phyloP scores from a whole-genome alignment of 1,140 invertebrate genomes.

The Drosophila mojavensis region DNA sequence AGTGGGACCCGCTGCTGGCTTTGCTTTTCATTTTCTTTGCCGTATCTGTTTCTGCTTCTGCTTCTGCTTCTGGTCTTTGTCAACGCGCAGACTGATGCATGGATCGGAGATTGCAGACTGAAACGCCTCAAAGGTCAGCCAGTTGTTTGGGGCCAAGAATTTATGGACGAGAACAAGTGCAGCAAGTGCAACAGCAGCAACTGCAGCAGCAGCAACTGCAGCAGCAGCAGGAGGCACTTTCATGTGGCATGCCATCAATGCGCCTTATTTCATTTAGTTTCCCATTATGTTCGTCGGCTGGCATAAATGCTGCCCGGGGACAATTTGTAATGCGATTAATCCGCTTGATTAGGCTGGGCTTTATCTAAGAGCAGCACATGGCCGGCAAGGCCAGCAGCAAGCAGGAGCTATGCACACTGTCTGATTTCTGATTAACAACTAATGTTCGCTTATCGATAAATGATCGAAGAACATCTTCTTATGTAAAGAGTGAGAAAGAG shows the following conservation, averaged over 20 bases:
- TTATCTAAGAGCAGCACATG: slow-evolving; percentile 22
- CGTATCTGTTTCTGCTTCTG: background rate
- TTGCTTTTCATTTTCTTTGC: background rate
- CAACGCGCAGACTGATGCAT: slow-evolving; percentile 25
- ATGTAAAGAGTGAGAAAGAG: no score
- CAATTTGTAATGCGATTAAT: slow-evolving; percentile 80
- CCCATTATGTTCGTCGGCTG: slow-evolving; percentile 55
- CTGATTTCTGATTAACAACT: no score
- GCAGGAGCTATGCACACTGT: background rate
- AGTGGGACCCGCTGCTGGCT: slow-evolving; percentile 9
- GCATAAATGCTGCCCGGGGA: slow-evolving; percentile 59
- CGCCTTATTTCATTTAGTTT: slow-evolving; percentile 67
- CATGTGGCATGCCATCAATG: slow-evolving; percentile 66
- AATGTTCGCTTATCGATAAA: no score
- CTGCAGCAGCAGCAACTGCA: slow-evolving; percentile 14
- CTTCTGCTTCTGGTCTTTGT: slow-evolving; percentile 36
- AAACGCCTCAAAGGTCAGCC: slow-evolving; percentile 46
- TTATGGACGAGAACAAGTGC: slow-evolving; percentile 49
- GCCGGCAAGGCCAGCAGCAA: slow-evolving; percentile 14
- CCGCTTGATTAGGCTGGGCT: slow-evolving; percentile 70
- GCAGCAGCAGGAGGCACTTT: slow-evolving; percentile 36
- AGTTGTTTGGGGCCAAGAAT: slow-evolving; percentile 46
- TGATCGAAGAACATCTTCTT: no score
- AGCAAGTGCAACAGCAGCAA: slow-evolving; percentile 14
- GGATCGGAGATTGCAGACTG: background rate